Base-by-base conservation (phyloP, 2,113 vertebrate genomes). In the Ceyx margarethae region DNA sequence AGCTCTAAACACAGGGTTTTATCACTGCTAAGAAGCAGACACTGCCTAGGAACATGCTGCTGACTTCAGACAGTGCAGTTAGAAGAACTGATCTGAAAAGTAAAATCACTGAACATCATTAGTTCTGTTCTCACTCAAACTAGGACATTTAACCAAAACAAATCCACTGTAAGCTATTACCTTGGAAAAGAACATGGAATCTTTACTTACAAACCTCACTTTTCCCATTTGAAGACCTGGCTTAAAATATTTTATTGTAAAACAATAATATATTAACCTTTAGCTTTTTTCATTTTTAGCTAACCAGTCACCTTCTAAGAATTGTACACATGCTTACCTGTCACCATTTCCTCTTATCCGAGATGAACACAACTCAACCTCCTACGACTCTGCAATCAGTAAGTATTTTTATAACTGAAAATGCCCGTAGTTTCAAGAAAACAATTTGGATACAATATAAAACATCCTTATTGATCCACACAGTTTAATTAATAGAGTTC, bases 381-480 rank as follows among this genome's bases (percentile, higher is more conserved):
- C 97, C 76, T 98, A 99, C 6, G 97, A 99, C 33, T 98, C 98
- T 79, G 99, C 99, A 82, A 97, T 99, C 73, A 98, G 99, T 99
- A 97, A 98, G 99, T 98, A 93, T 23, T 82, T 60, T 75, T 45
- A 54, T 78, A 43, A 8, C 35, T 81, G 50, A 22, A 57, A 61
- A 53, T 69, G 54, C 40, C 74, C 60, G 2, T 33, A n/a, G 45
- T 87, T 91, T 86, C 62, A 84, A 71, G 40, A 60, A 90, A 82
- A 71, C 19, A 45, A 14, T 77, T 73, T 43, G 35, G 13, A 65
- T 78, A 42, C 64, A 68, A 6, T 78, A 37, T 60, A 67, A 91
- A 89, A 43, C 25, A 83, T 33, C 8, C 22, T 92, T 92, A 87
- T 85, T 2, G 0, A 43, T 89, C 75, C 43, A 33, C 29, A 20